Percentiles rank a stretch among this genome's conserved stretches.
These are phyloP conservation scores for Columba guinea DNA, from an alignment of 2,797 vertebrate genomes.

Conservation along the genomic window DNA sequence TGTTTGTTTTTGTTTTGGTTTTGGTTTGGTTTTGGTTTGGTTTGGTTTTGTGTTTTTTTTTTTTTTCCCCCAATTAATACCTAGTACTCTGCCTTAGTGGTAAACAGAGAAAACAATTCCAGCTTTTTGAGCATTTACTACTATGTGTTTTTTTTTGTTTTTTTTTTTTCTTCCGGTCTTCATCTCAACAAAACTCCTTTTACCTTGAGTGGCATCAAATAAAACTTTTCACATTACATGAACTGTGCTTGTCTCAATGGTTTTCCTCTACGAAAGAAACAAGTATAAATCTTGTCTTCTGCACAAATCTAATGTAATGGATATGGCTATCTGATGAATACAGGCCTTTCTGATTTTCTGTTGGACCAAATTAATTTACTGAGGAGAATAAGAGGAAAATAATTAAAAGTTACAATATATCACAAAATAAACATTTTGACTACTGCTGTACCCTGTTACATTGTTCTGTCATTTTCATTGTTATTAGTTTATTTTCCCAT, in stretches of 20 bases:
- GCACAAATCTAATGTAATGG: background rate
- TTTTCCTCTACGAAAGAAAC: background rate
- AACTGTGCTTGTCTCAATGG: background rate
- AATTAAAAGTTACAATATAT: background rate
- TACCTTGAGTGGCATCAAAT: background rate
- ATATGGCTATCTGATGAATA: background rate
- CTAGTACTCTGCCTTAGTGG: background rate
- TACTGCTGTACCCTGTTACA: fast-evolving
- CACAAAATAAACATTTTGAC: background rate
- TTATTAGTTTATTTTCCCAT: background rate
- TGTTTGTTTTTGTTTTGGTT: no score
- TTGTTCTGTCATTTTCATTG: background rate
- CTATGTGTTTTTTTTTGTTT: background rate
- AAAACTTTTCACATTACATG: background rate
- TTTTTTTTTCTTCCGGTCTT: background rate
- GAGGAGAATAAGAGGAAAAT: background rate
- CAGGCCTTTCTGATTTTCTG: background rate
- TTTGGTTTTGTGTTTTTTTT: no score
- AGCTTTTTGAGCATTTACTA: background rate
- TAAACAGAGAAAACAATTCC: background rate
- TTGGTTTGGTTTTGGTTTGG: no score
- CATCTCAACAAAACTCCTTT: background rate
- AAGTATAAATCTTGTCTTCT: background rate
- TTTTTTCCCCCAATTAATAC: background rate
- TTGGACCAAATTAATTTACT: background rate